A percentile compares a stretch with the other conserved stretches of the same genome.
Conservation (phyloP, 1,140 invertebrate species). For the Ceratina australensis region DNA sequence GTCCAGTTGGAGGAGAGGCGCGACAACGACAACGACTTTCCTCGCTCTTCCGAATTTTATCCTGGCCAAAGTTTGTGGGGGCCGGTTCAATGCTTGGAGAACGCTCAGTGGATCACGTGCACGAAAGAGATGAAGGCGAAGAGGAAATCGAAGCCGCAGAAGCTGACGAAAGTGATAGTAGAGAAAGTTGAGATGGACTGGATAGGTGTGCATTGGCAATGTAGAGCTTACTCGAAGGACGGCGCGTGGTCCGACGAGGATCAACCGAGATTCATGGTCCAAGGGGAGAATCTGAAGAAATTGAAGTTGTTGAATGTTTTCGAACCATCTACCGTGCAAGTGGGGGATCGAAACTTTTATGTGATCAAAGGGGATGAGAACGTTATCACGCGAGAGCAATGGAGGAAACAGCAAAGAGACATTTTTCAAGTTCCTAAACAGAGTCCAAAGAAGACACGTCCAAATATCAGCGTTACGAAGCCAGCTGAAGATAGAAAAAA, state of each 20-base stretch:
- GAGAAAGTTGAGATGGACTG: conserved; percentile 83
- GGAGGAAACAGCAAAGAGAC: conserved; percentile 79
- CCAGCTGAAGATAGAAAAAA: conserved; percentile 63
- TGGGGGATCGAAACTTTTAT: conserved; percentile 90
- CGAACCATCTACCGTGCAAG: conserved; percentile 92
- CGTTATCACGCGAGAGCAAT: conserved; percentile 81
- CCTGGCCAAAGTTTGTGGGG: conserved; percentile 89
- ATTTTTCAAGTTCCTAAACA: conserved; percentile 76
- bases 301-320: conserved; percentile 91
- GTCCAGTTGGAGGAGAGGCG: conserved; percentile 82
- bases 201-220: conserved; percentile 90
- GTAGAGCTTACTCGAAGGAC: conserved; percentile 85
- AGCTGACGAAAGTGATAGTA: conserved; percentile 81
- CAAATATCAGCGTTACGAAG: conserved; percentile 62
- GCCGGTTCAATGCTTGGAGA: conserved; percentile 84
- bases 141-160: conserved; percentile 82
- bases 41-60: conserved; percentile 84
- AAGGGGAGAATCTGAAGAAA: conserved; percentile 88
- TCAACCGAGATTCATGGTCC: conserved; percentile 85
- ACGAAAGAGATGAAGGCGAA: conserved; percentile 88
- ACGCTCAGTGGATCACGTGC: conserved; percentile 88
- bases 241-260: conserved; percentile 81
- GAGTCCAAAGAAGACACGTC: conserved; percentile 71
- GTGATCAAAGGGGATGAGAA: conserved; percentile 82
- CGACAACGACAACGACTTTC: conserved; percentile 82